Evolutionary conservation across 1,140 invertebrate genomes (phyloP).

Genomic region (Cydia fagiglandana): DNA sequence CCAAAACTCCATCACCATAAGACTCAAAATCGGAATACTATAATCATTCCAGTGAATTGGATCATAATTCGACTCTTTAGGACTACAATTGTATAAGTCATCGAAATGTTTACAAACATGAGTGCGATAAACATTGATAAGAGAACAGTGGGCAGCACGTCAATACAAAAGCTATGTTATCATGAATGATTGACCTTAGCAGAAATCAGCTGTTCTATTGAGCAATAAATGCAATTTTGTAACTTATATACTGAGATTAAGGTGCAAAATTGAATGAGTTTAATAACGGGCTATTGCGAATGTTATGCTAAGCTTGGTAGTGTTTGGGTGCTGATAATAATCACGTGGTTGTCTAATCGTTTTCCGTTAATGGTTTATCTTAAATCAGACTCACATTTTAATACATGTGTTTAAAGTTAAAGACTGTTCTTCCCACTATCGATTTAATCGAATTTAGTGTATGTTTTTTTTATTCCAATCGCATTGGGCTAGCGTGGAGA

Average conservation of each 20-base stretch:
- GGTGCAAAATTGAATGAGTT: background rate
- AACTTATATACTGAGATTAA: background rate
- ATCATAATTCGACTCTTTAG: background rate
- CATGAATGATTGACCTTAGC: background rate
- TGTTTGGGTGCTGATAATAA: conserved; percentile 10
- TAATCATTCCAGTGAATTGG: background rate
- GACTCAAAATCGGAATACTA: background rate
- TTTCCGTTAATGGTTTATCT: background rate
- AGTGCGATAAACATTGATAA: conserved; percentile 14
- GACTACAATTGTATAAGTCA: conserved; percentile 7
- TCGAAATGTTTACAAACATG: conserved; percentile 28
- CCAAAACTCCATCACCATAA: background rate
- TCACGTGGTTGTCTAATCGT: background rate
- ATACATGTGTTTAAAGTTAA: background rate
- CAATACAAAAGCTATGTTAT: conserved; percentile 20
- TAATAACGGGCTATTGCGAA: background rate
- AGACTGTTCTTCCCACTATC: background rate
- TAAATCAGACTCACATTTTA: background rate
- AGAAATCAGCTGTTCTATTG: conserved; percentile 16
- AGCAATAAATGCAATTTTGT: background rate
- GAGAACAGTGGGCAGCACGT: conserved; percentile 10
- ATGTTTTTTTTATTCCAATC: too few relatives aligned
- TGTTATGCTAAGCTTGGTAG: conserved; percentile 15
- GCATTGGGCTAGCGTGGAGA: too few relatives aligned
- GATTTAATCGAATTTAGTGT: too few relatives aligned